These are phyloP conservation scores for Amphiprion ocellaris DNA, from an alignment of 2,113 vertebrate species.

Conservation along the genomic window DNA sequence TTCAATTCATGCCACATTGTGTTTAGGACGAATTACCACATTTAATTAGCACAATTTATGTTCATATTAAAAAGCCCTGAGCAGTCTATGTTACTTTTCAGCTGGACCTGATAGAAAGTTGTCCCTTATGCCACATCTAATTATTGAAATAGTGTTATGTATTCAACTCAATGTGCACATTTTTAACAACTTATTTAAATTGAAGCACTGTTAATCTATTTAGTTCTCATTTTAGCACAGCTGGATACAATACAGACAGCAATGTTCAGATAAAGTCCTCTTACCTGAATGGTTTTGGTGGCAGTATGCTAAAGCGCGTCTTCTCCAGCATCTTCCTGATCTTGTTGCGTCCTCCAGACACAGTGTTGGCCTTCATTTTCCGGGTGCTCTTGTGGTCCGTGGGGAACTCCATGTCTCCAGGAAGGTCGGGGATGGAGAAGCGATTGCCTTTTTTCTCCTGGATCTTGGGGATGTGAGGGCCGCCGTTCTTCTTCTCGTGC, in stretches of 20 bases:
- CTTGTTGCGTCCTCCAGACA: constrained; percentile 94
- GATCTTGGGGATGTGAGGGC: constrained; percentile 95
- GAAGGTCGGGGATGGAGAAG: constrained; percentile 96
- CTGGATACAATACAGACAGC: no score
- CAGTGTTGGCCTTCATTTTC: constrained; percentile 96
- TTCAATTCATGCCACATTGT: background rate
- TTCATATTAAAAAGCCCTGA: no score
- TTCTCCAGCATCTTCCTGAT: constrained; percentile 98
- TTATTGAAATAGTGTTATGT: no score
- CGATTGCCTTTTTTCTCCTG: constrained; percentile 97
- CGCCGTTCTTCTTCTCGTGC: constrained; percentile 92
- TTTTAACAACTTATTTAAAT: no score
- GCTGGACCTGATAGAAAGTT: no score
- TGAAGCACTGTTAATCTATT: no score
- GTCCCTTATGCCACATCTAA: no score
- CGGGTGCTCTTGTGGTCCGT: constrained; percentile 92
- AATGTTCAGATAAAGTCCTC: constrained; percentile 1
- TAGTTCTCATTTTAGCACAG: no score
- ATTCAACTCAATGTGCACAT: no score
- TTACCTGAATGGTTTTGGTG: constrained; percentile 96
- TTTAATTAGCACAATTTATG: no score
- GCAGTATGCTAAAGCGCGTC: constrained; percentile 96
- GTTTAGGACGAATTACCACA: background rate
- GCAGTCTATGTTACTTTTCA: no score
- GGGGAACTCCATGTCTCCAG: constrained; percentile 93